A percentile compares a stretch with the other conserved stretches of the same genome.
These are phyloP conservation scores for Deilephila elpenor DNA, from an alignment of 2,888 invertebrate genomes.

Conservation along the genomic window DNA sequence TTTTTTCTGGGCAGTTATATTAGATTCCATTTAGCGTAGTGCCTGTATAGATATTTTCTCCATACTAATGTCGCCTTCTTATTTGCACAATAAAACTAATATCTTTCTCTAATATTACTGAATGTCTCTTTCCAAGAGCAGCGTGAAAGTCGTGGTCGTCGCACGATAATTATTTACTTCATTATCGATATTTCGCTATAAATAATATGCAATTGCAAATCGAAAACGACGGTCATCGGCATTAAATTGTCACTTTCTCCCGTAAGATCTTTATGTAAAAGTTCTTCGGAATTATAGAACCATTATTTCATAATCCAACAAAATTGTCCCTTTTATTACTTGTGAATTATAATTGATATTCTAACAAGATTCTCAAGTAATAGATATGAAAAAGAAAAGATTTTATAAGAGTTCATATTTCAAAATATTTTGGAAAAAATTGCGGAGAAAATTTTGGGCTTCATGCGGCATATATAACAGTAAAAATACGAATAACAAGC, in stretches of 20 bases:
- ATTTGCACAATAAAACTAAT: no score
- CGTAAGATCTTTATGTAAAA: neutral
- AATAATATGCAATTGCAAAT: conserved; percentile 17
- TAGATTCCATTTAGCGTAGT: neutral
- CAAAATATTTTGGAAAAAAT: no score
- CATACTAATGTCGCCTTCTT: neutral
- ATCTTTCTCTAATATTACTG: neutral
- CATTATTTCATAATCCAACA: no score
- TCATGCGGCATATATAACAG: no score
- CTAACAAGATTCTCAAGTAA: neutral
- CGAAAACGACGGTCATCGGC: conserved; percentile 21
- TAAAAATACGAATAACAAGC: neutral
- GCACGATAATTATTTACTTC: conserved; percentile 14
- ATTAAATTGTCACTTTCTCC: conserved; percentile 26
- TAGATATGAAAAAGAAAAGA: neutral
- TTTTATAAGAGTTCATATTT: neutral
- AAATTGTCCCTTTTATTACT: no score
- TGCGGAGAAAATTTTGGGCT: no score
- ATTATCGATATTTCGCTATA: neutral
- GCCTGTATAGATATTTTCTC: neutral
- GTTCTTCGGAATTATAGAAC: no score
- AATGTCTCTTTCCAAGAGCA: neutral
- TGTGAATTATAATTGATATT: neutral
- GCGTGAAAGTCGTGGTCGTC: neutral
- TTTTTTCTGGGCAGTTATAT: neutral